Conservation (phyloP, 2,113 vertebrate genomes). For the Ameiurus melas region DNA sequence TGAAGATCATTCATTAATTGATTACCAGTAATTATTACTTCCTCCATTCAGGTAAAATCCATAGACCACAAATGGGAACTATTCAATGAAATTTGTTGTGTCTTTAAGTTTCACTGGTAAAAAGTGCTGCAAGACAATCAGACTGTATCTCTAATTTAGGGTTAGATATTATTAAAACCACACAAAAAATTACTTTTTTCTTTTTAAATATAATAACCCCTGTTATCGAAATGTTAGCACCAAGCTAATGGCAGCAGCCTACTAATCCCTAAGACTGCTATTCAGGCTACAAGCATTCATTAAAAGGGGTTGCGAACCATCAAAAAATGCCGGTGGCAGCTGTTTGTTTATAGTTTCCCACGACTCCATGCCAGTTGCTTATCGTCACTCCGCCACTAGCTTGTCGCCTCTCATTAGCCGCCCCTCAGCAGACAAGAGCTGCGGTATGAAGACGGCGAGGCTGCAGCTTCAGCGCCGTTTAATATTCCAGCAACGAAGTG, state of each 20-base stretch:
- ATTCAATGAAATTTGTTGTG: neutral
- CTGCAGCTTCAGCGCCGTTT: slow-evolving; percentile 34
- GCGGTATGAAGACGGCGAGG: slow-evolving; percentile 35
- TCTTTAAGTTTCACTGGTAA: neutral
- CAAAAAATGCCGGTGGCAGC: slow-evolving; percentile 73
- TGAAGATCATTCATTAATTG: neutral
- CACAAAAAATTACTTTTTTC: neutral
- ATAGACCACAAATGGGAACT: neutral
- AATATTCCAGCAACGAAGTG: slow-evolving; percentile 28
- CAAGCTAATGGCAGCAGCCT: slow-evolving; percentile 53
- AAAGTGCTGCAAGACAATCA: neutral
- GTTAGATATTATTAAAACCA: neutral
- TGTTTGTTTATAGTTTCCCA: slow-evolving; percentile 82
- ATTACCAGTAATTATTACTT: neutral
- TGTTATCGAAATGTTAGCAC: neutral
- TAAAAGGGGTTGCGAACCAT: slow-evolving; percentile 64
- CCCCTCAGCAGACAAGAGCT: slow-evolving; percentile 66
- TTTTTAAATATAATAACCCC: no score
- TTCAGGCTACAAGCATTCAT: slow-evolving; percentile 70
- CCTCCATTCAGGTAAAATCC: neutral
- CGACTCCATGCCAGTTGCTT: slow-evolving; percentile 76
- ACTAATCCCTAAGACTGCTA: slow-evolving; percentile 61
- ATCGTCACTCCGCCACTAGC: slow-evolving; percentile 71
- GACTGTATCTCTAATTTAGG: neutral
- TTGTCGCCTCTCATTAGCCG: slow-evolving; percentile 76